Conservation (phyloP, 2,888 invertebrate species). For the Graphium colonna region DNA sequence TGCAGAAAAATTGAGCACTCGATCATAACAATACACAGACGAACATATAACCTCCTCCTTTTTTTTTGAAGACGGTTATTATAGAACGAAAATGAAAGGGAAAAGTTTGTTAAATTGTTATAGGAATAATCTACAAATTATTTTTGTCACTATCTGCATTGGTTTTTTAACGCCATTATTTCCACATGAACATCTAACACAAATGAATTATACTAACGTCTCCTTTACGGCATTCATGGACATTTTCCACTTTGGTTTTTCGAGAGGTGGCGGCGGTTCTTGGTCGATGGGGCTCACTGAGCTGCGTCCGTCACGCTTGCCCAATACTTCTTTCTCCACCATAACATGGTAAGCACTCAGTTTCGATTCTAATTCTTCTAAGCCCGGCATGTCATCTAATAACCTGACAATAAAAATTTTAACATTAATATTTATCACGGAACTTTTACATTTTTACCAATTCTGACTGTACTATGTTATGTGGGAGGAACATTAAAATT, state of each 20-base stretch:
- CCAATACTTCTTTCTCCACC: constrained; percentile 83
- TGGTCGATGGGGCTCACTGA: constrained; percentile 67
- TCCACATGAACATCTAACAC: not conserved
- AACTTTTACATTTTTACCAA: not conserved
- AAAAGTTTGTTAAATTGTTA: no score
- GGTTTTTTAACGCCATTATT: no score
- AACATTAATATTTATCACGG: not conserved
- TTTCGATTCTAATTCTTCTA: constrained; percentile 88
- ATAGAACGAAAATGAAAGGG: no score
- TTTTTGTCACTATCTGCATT: no score
- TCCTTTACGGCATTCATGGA: constrained; percentile 81
- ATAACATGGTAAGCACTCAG: constrained; percentile 88
- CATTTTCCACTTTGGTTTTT: constrained; percentile 85
- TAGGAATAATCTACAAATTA: no score
- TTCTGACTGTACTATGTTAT: not conserved
- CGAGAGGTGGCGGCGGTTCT: constrained; percentile 72
- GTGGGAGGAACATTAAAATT: no score
- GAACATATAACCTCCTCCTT: no score
- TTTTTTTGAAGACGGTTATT: no score
- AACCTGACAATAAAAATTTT: constrained; percentile 53
- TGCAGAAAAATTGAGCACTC: no score
- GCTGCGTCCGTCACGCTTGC: constrained; percentile 70
- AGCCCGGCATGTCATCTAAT: constrained; percentile 85
- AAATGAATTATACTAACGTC: constrained; percentile 49
- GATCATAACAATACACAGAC: no score